Percentiles rank a stretch among this genome's conserved stretches.
Evolutionary conservation across 2,888 invertebrate species (phyloP).

Genomic region (Nasonovia ribisnigri): DNA sequence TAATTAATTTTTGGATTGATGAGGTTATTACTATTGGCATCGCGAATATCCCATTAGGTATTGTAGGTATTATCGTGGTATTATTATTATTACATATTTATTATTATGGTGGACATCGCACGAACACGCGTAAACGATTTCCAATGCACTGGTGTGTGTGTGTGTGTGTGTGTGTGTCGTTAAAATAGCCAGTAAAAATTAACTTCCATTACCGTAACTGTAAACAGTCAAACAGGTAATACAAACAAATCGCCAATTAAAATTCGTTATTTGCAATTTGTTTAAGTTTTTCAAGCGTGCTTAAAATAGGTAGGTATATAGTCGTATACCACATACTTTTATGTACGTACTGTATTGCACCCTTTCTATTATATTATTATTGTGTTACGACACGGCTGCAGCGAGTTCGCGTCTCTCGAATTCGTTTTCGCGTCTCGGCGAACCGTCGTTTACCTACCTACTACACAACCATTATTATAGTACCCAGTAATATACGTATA

Average conservation of each 20-base stretch:
- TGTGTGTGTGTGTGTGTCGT: not conserved
- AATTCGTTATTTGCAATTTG: conserved; percentile 41
- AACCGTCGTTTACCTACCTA: not conserved
- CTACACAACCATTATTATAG: not conserved
- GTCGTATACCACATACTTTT: not conserved
- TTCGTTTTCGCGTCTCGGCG: not conserved
- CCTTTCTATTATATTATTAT: not conserved
- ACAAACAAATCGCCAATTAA: conserved; percentile 22
- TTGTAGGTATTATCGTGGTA: not conserved
- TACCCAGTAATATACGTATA: not conserved
- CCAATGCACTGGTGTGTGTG: not conserved
- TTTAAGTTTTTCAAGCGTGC: not conserved
- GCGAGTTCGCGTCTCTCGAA: not conserved
- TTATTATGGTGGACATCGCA: not conserved
- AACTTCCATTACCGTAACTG: not conserved
- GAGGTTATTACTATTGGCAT: not conserved
- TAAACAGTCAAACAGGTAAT: not conserved
- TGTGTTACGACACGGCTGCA: not conserved
- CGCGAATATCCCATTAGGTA: not conserved
- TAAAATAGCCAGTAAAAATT: not conserved
- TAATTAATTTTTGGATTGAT: not conserved
- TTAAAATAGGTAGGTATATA: not conserved
- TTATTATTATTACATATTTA: not conserved
- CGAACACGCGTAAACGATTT: not conserved
- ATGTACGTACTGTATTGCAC: not conserved